Conservation (phyloP, 2,888 invertebrate species). For the Eilema depressum region DNA sequence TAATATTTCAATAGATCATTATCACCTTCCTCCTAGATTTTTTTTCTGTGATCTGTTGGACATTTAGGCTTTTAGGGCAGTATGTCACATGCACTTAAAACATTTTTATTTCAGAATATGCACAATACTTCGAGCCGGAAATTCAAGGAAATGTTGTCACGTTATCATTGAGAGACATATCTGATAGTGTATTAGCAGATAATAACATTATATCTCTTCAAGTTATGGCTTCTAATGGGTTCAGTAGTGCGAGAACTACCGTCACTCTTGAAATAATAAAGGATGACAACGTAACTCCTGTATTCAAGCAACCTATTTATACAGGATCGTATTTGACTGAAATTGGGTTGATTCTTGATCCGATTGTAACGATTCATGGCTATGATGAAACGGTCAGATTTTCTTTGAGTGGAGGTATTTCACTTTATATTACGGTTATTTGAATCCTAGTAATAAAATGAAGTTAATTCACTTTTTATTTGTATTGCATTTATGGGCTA, state of each 20-base stretch:
- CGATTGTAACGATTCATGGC: constrained; percentile 66
- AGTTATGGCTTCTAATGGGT: constrained; percentile 59
- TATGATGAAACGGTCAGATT: constrained; percentile 66
- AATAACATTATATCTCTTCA: constrained; percentile 66
- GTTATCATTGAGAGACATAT: constrained; percentile 61
- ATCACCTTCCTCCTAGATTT: too few relatives aligned
- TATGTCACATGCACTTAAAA: too few relatives aligned
- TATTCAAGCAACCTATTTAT: constrained; percentile 66
- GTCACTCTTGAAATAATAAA: constrained; percentile 72
- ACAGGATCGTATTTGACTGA: constrained; percentile 60
- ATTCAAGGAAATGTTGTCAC: constrained; percentile 58
- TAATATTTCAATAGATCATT: too few relatives aligned
- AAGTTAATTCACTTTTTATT: too few relatives aligned
- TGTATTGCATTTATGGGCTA: too few relatives aligned
- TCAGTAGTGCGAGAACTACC: constrained; percentile 57
- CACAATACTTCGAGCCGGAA: constrained; percentile 56
- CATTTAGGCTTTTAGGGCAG: too few relatives aligned
- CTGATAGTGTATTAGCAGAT: constrained; percentile 55
- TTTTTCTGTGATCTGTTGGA: too few relatives aligned
- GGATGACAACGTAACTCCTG: constrained; percentile 69
- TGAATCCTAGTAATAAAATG: too few relatives aligned
- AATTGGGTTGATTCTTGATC: constrained; percentile 59
- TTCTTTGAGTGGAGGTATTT: constrained; percentile 67
- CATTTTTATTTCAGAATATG: constrained; percentile 59
- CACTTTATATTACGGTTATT: background rate